These are phyloP conservation scores for Mus caroli DNA, from an alignment of 2,797 vertebrate genomes.

Conservation along the genomic window DNA sequence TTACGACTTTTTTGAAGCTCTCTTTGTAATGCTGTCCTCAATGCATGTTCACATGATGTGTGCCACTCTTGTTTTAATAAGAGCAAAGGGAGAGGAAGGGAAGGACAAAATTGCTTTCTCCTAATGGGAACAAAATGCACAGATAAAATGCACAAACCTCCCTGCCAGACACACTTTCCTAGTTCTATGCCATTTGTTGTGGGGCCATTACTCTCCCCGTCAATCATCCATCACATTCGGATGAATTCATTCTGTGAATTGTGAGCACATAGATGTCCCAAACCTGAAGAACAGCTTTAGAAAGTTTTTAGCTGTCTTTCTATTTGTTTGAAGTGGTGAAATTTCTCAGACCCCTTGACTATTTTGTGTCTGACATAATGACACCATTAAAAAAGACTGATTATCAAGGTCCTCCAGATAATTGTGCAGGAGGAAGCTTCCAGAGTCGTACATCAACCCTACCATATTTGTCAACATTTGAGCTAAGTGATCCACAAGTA, in stretches of 20 bases:
- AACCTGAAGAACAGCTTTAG: slow-evolving; percentile 62
- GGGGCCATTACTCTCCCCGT: slow-evolving; percentile 30
- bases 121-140: background rate
- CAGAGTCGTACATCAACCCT: slow-evolving; percentile 57
- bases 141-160: slow-evolving; percentile 64
- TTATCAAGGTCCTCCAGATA: slow-evolving; percentile 79
- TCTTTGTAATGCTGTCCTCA: slow-evolving; percentile 7
- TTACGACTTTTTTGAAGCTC: slow-evolving; percentile 42
- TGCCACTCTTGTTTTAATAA: slow-evolving; percentile 42
- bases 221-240: slow-evolving; percentile 68
- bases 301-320: slow-evolving; percentile 69
- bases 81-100: background rate
- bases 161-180: slow-evolving; percentile 59
- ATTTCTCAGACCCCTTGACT: slow-evolving; percentile 74
- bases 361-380: slow-evolving; percentile 76
- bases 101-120: slow-evolving; percentile 41
- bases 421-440: slow-evolving; percentile 75
- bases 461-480: slow-evolving; percentile 72
- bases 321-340: slow-evolving; percentile 72
- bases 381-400: slow-evolving; percentile 79
- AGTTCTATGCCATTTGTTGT: slow-evolving; percentile 52
- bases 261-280: slow-evolving; percentile 47
- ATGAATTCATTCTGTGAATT: slow-evolving; percentile 77
- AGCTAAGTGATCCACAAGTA: slow-evolving; percentile 76
- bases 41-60: background rate